Evolutionary conservation across 2,888 invertebrate genomes (phyloP).

Genomic region (Leucoptera coffeella): DNA sequence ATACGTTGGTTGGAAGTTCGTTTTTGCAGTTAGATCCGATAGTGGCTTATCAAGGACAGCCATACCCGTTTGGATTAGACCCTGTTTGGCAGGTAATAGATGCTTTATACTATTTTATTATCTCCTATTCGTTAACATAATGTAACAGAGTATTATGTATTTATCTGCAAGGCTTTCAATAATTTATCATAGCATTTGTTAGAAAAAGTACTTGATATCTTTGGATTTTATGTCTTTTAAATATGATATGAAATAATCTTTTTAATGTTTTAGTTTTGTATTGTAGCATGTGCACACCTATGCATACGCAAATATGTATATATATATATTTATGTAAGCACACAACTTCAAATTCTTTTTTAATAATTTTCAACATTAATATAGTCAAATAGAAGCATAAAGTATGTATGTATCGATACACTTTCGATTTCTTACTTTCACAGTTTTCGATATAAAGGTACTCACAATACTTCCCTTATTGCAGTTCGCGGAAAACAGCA

Average conservation of each 20-base stretch:
- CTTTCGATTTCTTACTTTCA: too few species aligned
- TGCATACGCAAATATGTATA: too few species aligned
- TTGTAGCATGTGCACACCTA: too few species aligned
- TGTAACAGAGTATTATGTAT: too few species aligned
- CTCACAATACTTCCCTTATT: too few species aligned
- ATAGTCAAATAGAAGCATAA: too few species aligned
- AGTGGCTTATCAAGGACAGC: slow-evolving; percentile 27
- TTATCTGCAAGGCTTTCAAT: too few species aligned
- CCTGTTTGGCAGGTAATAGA: slow-evolving; percentile 66
- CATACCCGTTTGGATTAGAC: slow-evolving; percentile 67
- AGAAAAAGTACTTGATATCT: slow-evolving; percentile 2
- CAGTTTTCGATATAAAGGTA: too few species aligned
- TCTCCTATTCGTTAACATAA: slow-evolving; percentile 2
- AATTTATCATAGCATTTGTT: too few species aligned
- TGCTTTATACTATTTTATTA: not conserved
- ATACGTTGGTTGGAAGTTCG: slow-evolving; percentile 16
- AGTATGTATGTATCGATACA: too few species aligned
- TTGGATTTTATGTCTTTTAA: not conserved
- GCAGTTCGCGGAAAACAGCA: slow-evolving; percentile 59
- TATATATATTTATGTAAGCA: not conserved
- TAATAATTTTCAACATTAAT: not conserved
- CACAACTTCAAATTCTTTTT: not conserved
- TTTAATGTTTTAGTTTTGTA: too few species aligned
- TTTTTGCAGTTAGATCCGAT: slow-evolving; percentile 38
- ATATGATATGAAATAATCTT: too few species aligned